Conservation (phyloP, 2,113 vertebrate genomes). For the Platichthys stellatus region DNA sequence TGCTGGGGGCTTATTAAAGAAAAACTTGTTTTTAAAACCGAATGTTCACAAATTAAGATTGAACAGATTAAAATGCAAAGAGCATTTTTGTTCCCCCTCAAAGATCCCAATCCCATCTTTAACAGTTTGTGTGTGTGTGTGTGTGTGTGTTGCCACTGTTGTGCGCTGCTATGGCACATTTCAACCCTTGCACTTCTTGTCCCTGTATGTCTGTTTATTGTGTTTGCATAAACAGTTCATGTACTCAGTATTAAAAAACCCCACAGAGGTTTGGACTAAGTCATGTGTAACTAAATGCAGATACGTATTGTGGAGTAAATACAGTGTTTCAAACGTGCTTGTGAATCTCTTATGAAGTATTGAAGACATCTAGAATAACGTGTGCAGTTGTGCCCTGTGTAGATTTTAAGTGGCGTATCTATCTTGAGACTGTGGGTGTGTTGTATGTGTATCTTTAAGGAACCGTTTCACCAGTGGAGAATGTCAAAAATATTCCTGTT, state of each 20-base stretch:
- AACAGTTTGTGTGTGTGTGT: neutral
- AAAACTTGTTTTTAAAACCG: neutral
- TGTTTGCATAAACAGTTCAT: constrained; percentile 37
- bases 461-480: constrained; percentile 37
- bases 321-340: constrained; percentile 47
- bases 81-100: constrained; percentile 7
- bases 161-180: neutral
- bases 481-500: constrained; percentile 39
- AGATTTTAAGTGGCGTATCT: constrained; percentile 45
- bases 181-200: constrained; percentile 12
- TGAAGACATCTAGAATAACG: constrained; percentile 28
- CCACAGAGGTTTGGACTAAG: neutral
- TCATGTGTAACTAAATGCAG: constrained; percentile 58
- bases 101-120: neutral
- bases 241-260: constrained; percentile 13
- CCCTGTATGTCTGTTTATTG: constrained; percentile 35
- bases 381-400: constrained; percentile 42
- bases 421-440: constrained; percentile 43
- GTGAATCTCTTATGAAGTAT: constrained; percentile 46
- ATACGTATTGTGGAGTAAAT: constrained; percentile 53
- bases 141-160: constrained; percentile 12
- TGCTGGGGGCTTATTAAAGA: neutral
- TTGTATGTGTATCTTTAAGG: constrained; percentile 38
- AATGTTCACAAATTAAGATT: neutral
- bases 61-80: neutral